Evolutionary conservation across 2,888 invertebrate genomes (phyloP).

Genomic region (Phania funesta): DNA sequence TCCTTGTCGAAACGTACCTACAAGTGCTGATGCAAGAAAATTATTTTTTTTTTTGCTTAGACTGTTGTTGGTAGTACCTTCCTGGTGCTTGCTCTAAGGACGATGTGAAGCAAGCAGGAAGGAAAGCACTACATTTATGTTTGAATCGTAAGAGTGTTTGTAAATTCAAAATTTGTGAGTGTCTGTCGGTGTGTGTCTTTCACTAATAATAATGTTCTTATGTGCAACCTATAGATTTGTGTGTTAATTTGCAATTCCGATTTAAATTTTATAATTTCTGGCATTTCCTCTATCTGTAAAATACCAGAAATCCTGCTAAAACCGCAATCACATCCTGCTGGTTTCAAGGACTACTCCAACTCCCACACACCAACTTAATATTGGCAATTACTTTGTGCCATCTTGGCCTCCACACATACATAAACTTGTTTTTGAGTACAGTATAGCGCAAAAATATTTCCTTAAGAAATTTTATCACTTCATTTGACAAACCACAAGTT

Average conservation of each 20-base stretch:
- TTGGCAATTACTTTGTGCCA: slow-evolving; percentile 22
- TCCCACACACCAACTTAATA: neutral
- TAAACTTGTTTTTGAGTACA: neutral
- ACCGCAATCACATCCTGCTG: slow-evolving; percentile 67
- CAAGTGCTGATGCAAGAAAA: neutral
- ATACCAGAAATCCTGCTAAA: slow-evolving; percentile 62
- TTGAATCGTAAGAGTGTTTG: neutral
- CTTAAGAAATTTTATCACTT: neutral
- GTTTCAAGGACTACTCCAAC: slow-evolving; percentile 17
- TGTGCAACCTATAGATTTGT: slow-evolving; percentile 19
- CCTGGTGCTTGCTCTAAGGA: neutral
- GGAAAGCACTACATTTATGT: slow-evolving; percentile 10
- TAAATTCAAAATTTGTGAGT: neutral
- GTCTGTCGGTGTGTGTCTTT: neutral
- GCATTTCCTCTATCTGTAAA: slow-evolving; percentile 47
- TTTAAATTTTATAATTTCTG: slow-evolving; percentile 68
- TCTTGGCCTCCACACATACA: neutral
- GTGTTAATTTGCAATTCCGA: slow-evolving; percentile 72
- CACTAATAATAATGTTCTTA: neutral
- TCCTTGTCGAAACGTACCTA: neutral
- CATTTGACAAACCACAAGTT: too few species aligned
- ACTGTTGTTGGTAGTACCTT: neutral
- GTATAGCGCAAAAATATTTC: neutral
- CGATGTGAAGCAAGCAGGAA: slow-evolving; percentile 7
- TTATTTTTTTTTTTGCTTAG: neutral